Base-by-base conservation (phyloP, 2,797 vertebrate species). In the Halcyon leucocephala region DNA sequence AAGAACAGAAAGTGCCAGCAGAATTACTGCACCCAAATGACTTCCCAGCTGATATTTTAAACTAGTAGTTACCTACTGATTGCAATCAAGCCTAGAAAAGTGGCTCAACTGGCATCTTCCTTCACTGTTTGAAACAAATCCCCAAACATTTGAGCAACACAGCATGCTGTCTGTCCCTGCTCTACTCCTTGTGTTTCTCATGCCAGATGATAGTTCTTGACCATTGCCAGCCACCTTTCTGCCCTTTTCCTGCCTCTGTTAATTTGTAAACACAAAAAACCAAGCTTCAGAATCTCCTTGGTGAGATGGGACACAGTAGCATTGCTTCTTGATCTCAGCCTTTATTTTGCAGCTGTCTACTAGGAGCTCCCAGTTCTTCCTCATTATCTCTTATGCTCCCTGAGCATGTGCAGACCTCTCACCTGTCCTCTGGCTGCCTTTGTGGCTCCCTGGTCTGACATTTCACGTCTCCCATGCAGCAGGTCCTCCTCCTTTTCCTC, bases 351-450 rank as follows among this genome's bases (percentile, higher is more conserved):
- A 33, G 41, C 26, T 26, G 7, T 14, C 29, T 71, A 3, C 0
- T 5, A 46, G 13, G 7, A 55, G 18, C 4, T 82, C 48, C 22
- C 31, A 7, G 25, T 35, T 41, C 11, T 35, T 52, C 46, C 46
- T 42, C 0, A 0, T 46, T 46, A 4, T 21, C 7, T 4, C 42
- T 82, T 14, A 9, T 0, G 0, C 12, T 71, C 35, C 28, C 21
- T 0, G 6, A 39, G 20, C 0, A 0, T 0, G 0, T 44, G 5
- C 28, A n/a, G 57, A 10, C 1, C 33, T 17, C 41, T 41, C 21
- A 5, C 26, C 24, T 48, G 62, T 25, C n/a, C 60, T 0, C 0
- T 22, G 12, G 12, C 24, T 78, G 86, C 37, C 28, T 31, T 44
- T 0, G 0, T 1, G 0, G 19, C 66, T 48, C 31, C 42, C 35